Evolutionary conservation across 2,113 vertebrate genomes (phyloP).

Genomic region (Phylloscopus trochilus): DNA sequence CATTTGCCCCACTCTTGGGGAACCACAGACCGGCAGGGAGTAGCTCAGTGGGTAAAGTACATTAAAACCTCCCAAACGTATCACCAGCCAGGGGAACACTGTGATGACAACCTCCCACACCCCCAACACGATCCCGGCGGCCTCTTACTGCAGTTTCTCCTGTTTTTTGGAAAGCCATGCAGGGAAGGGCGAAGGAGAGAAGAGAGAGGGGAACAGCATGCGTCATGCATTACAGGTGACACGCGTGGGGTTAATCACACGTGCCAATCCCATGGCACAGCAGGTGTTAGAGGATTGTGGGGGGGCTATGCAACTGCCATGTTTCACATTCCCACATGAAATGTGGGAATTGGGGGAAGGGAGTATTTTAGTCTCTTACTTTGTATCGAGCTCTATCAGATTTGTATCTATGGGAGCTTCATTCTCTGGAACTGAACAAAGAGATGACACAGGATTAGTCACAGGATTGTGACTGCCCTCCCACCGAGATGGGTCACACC

Average conservation of each 20-base stretch:
- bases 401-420: constrained; percentile 90
- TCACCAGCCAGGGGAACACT: neutral
- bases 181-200: neutral
- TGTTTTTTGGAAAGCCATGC: constrained; percentile 28
- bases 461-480: neutral
- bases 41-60: neutral
- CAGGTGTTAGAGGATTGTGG: neutral
- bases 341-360: neutral
- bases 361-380: constrained; percentile 77
- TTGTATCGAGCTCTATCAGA: constrained; percentile 94
- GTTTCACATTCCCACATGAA: neutral
- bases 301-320: neutral
- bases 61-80: neutral
- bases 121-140: neutral
- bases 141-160: constrained; percentile 51
- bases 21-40: accelerated
- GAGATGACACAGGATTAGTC: neutral
- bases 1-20: neutral
- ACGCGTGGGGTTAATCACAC: neutral
- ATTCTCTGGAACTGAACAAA: constrained; percentile 84
- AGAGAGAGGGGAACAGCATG: neutral
- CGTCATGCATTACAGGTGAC: neutral
- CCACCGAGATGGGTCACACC: neutral
- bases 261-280: neutral
- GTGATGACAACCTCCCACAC: neutral